phyloP scores from a whole-genome alignment of 2,888 invertebrate species.

The Panopea generosa region DNA sequence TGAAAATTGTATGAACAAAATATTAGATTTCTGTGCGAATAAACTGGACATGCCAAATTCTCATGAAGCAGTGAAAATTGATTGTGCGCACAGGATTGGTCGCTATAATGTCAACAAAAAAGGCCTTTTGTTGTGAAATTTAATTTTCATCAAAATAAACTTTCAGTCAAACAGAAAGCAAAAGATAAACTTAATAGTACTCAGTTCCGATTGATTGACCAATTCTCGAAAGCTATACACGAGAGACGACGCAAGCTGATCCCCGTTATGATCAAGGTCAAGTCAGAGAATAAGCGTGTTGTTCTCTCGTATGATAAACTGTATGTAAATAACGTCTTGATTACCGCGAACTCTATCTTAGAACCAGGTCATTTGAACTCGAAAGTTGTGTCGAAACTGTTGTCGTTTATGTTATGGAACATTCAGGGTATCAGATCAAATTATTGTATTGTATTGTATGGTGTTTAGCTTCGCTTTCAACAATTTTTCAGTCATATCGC shows the following conservation, averaged over 20 bases:
- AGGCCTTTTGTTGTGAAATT: constrained; percentile 10
- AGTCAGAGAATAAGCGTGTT: constrained; percentile 5
- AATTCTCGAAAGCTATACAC: constrained; percentile 19
- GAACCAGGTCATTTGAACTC: neutral
- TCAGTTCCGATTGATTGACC: constrained; percentile 26
- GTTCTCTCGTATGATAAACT: constrained; percentile 20
- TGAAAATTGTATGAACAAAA: constrained; percentile 21
- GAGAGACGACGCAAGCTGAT: constrained; percentile 14
- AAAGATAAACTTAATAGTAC: constrained; percentile 6
- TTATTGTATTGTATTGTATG: no score
- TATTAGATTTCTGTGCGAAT: constrained; percentile 13
- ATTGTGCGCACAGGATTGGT: constrained; percentile 23
- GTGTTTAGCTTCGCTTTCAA: no score
- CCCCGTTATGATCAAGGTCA: constrained; percentile 21
- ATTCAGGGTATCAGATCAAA: no score
- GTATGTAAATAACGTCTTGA: no score
- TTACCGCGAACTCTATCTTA: no score
- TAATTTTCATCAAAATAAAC: constrained; percentile 2
- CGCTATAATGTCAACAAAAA: constrained; percentile 7
- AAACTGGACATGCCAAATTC: constrained; percentile 16
- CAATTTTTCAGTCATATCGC: no score
- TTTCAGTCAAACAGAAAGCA: constrained; percentile 3
- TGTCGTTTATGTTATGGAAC: no score
- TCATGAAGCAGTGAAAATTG: constrained; percentile 1
- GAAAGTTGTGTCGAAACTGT: neutral